A percentile compares a stretch with the other conserved stretches of the same genome.
These are phyloP conservation scores for Calonectris borealis DNA, from an alignment of 2,113 vertebrate genomes.

Conservation along the genomic window DNA sequence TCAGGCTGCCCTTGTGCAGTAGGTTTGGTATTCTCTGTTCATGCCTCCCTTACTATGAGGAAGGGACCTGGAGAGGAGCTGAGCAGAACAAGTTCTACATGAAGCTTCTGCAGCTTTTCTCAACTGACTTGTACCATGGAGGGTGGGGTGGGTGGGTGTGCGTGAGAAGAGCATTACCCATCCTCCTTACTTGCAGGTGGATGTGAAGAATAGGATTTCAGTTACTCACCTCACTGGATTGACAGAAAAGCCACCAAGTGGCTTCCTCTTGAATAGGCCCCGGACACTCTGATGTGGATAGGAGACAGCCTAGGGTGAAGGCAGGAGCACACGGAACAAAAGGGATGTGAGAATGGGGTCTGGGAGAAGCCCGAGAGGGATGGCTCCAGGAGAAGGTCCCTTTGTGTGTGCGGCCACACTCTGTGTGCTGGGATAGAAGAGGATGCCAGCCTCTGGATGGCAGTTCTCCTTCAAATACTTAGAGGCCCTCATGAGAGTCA, in stretches of 20 bases:
- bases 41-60: neutral
- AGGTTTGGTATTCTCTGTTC: neutral
- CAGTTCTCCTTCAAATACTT: neutral
- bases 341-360: neutral
- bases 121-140: neutral
- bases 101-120: neutral
- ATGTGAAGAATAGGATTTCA: neutral
- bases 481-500: neutral
- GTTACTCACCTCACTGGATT: neutral
- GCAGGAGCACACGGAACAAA: neutral
- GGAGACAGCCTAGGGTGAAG: neutral
- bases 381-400: neutral
- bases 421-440: neutral
- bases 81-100: neutral
- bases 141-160: neutral
- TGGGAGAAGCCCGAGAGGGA: neutral
- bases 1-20: neutral
- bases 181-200: neutral
- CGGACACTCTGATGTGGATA: neutral
- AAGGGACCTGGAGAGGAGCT: neutral
- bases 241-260: neutral
- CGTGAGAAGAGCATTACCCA: neutral
- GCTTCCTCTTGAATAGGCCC: neutral
- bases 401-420: neutral
- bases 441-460: neutral